phyloP scores from a whole-genome alignment of 2,113 vertebrate genomes.

The Pseudopipra pipra region DNA sequence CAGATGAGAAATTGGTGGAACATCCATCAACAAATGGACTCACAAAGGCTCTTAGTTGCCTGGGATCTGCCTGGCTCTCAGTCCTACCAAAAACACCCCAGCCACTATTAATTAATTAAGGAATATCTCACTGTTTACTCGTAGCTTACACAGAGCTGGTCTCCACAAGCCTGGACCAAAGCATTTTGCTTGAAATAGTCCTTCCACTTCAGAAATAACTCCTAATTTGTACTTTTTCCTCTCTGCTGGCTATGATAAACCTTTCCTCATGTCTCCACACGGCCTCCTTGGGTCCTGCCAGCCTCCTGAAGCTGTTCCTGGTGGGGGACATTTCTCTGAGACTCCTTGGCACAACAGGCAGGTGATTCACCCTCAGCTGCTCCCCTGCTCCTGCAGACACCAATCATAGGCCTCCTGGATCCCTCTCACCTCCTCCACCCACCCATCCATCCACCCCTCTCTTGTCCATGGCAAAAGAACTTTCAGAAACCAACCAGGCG shows the following conservation, averaged over 20 bases:
- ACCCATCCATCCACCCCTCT: neutral
- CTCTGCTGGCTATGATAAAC: neutral
- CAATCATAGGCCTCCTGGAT: neutral
- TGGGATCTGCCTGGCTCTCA: neutral
- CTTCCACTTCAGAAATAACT: neutral
- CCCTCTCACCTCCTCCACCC: neutral
- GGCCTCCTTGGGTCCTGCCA: accelerated
- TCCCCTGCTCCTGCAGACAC: neutral
- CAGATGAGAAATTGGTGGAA: neutral
- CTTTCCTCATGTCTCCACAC: neutral
- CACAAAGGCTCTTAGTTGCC: neutral
- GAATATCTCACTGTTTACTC: neutral
- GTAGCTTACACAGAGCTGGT: neutral
- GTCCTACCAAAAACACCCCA: neutral
- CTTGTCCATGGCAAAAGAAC: too few species aligned
- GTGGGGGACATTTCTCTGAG: neutral
- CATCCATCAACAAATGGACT: neutral
- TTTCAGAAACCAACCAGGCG: accelerated
- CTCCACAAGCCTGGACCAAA: neutral
- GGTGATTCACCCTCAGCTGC: neutral
- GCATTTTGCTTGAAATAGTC: accelerated
- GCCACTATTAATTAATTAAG: neutral
- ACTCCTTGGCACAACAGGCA: neutral
- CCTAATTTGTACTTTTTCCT: neutral
- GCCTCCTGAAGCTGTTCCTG: neutral